Conservation (phyloP, 2,113 vertebrate species). For the Ctenodactylus gundi region DNA sequence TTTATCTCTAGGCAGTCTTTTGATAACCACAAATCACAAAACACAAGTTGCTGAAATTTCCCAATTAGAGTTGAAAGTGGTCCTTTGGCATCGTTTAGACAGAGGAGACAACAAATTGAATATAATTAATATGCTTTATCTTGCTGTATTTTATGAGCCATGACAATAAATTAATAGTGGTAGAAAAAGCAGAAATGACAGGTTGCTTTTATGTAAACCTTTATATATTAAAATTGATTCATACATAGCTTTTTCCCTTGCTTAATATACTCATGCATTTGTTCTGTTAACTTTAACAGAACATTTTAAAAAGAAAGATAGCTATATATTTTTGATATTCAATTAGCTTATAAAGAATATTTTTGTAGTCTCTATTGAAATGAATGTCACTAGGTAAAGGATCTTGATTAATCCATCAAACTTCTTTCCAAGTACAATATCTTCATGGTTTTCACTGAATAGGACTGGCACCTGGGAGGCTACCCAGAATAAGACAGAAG, state of each 20-base stretch:
- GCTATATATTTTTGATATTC: slow-evolving; percentile 10
- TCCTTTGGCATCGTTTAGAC: slow-evolving; percentile 47
- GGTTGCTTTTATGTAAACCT: slow-evolving; percentile 1
- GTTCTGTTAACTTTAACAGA: neutral
- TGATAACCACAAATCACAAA: slow-evolving; percentile 42
- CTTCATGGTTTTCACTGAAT: neutral
- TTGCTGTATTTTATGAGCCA: neutral
- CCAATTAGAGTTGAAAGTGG: slow-evolving; percentile 2
- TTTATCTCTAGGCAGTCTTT: slow-evolving; percentile 49
- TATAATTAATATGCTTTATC: slow-evolving; percentile 14
- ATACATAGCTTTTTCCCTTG: neutral
- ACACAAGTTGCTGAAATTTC: slow-evolving; percentile 36
- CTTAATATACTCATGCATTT: neutral
- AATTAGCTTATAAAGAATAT: neutral
- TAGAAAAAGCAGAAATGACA: neutral
- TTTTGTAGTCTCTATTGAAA: slow-evolving; percentile 12
- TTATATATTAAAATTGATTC: slow-evolving; percentile 6
- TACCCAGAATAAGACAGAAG: neutral
- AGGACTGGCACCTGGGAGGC: neutral
- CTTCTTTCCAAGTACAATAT: neutral
- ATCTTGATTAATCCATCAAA: neutral
- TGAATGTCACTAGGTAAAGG: neutral
- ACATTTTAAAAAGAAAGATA: neutral
- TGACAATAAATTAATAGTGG: slow-evolving; percentile 13
- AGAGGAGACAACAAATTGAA: neutral